Conservation (phyloP, 2,113 vertebrate genomes). For the Formicarius rufipectus region DNA sequence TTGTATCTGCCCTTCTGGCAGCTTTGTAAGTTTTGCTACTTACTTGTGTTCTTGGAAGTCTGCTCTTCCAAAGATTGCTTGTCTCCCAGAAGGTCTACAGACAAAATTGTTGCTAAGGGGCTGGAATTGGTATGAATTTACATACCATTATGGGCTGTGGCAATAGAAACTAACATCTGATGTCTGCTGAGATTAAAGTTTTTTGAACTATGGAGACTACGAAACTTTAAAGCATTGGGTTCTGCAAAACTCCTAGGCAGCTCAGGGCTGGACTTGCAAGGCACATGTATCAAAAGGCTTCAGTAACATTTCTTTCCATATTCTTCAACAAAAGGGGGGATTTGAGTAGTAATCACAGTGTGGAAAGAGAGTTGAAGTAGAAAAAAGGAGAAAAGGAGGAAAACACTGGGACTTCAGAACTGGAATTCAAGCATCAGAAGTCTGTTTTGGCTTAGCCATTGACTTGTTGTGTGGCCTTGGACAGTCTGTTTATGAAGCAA, state of each 20-base stretch:
- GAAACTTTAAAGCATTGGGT: not conserved
- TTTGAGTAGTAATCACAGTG: not conserved
- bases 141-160: not conserved
- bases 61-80: not conserved
- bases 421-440: not conserved
- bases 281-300: not conserved
- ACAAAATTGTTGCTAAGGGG: not conserved
- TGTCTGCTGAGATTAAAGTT: not conserved
- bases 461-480: not conserved
- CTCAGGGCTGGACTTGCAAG: not conserved
- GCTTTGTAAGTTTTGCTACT: not conserved
- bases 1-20: not conserved
- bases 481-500: not conserved
- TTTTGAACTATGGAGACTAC: not conserved
- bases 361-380: not conserved
- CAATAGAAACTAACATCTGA: not conserved
- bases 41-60: not conserved
- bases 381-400: not conserved
- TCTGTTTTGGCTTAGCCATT: not conserved
- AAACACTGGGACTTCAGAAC: not conserved
- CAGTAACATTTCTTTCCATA: not conserved
- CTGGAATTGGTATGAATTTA: not conserved
- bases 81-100: not conserved
- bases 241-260: not conserved
- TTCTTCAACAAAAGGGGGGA: not conserved